Conservation (phyloP, 2,888 invertebrate species). For the Dryocosmus kuriphilus region DNA sequence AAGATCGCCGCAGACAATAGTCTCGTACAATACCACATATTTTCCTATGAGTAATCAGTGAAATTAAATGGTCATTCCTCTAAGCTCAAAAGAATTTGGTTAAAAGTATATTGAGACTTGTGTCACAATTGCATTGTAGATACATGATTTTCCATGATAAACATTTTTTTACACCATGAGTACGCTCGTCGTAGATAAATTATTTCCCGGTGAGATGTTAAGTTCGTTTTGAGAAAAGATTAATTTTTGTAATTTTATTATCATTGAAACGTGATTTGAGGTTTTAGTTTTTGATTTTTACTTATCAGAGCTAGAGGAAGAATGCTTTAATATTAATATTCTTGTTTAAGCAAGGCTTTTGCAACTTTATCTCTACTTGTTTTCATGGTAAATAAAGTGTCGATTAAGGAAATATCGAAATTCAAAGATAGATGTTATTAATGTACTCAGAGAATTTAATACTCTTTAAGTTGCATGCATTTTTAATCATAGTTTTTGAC, state of each 20-base stretch:
- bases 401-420: background rate
- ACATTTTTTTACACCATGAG: background rate
- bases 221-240: background rate
- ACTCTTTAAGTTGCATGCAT: no score
- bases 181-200: background rate
- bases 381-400: background rate
- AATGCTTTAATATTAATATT: background rate
- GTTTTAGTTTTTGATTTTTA: background rate
- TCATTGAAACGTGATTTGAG: background rate
- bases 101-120: background rate
- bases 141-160: background rate
- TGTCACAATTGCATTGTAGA: background rate
- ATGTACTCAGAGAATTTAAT: no score
- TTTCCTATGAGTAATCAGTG: slow-evolving; percentile 7
- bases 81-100: background rate
- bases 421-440: background rate
- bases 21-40: background rate
- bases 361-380: background rate
- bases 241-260: background rate
- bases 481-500: no score
- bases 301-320: background rate
- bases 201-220: background rate
- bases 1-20: slow-evolving; percentile 26
- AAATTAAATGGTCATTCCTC: background rate
- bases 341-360: background rate